Conservation (phyloP, 2,797 vertebrate genomes). For the Arremon brunneinucha region DNA sequence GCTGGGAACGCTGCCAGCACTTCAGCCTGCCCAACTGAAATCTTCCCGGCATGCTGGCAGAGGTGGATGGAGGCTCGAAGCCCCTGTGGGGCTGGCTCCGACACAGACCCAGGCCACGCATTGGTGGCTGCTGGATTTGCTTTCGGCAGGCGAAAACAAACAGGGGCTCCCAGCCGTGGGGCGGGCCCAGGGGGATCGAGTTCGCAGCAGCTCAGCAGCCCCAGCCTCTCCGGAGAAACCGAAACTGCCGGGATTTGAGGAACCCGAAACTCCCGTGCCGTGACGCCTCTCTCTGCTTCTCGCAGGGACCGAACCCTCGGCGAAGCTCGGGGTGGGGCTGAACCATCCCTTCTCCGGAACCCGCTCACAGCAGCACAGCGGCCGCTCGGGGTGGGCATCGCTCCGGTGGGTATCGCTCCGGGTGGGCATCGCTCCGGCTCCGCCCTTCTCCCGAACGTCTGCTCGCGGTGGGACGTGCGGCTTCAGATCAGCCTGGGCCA, state of each 20-base stretch:
- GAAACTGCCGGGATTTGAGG: neutral
- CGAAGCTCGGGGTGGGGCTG: neutral
- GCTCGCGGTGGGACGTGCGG: neutral
- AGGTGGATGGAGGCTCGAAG: neutral
- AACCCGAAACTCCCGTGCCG: neutral
- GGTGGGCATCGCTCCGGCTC: neutral
- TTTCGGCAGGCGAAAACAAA: neutral
- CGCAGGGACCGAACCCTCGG: neutral
- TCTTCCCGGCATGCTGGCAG: neutral
- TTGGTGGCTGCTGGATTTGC: neutral
- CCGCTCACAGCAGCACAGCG: neutral
- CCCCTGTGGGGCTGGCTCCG: neutral
- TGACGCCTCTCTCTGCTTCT: neutral
- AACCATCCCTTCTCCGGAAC: neutral
- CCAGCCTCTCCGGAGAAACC: neutral
- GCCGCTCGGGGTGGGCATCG: too few relatives aligned
- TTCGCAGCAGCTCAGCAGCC: neutral
- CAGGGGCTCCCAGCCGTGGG: fast-evolving
- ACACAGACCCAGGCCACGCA: neutral
- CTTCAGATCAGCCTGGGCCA: neutral
- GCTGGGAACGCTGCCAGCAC: neutral
- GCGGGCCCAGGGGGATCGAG: neutral
- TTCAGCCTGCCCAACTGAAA: neutral
- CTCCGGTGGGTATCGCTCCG: neutral
- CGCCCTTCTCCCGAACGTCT: too few relatives aligned